Evolutionary conservation across 2,888 invertebrate species (phyloP).

Genomic region (Drosophila lutescens): DNA sequence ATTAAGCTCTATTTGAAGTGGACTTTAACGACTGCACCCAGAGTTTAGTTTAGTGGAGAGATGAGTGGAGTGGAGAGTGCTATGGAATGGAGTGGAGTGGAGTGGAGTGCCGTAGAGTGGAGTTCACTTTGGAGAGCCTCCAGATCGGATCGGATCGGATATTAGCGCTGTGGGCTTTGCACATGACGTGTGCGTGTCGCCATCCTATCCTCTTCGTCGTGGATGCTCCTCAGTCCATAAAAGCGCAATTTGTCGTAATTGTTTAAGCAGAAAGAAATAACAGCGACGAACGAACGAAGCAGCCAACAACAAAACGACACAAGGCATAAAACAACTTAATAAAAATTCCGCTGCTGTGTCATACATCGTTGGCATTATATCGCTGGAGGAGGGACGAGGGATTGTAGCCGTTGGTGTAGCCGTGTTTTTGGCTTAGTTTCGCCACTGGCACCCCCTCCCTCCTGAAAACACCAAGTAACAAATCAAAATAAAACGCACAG

Average conservation of each 20-base stretch:
- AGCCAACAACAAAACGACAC: slow-evolving; percentile 48
- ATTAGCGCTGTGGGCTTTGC: slow-evolving; percentile 66
- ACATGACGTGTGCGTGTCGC: slow-evolving; percentile 57
- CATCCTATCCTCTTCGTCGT: slow-evolving; percentile 13
- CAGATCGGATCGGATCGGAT: slow-evolving; percentile 45
- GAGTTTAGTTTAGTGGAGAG: slow-evolving; percentile 11
- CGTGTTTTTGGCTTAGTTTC: slow-evolving; percentile 17
- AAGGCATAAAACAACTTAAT: slow-evolving; percentile 80
- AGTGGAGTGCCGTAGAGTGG: slow-evolving; percentile 9
- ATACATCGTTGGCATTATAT: slow-evolving; percentile 60
- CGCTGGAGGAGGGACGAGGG: neutral
- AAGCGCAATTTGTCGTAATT: slow-evolving; percentile 82
- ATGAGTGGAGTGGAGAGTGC: slow-evolving; percentile 6
- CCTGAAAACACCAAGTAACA: slow-evolving; percentile 12
- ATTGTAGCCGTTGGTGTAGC: neutral
- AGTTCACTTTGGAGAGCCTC: slow-evolving; percentile 19
- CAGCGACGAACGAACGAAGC: slow-evolving; percentile 37
- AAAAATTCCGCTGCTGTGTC: slow-evolving; percentile 79
- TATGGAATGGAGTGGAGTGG: slow-evolving; percentile 6
- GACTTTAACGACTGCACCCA: slow-evolving; percentile 50
- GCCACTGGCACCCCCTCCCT: neutral
- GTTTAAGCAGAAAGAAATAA: slow-evolving; percentile 80
- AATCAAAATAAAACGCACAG: slow-evolving; percentile 54
- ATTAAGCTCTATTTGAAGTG: slow-evolving; percentile 62
- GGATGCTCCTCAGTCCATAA: slow-evolving; percentile 67